These are phyloP conservation scores for Diachasma alloeum DNA, from an alignment of 1,140 invertebrate species.

Conservation along the genomic window DNA sequence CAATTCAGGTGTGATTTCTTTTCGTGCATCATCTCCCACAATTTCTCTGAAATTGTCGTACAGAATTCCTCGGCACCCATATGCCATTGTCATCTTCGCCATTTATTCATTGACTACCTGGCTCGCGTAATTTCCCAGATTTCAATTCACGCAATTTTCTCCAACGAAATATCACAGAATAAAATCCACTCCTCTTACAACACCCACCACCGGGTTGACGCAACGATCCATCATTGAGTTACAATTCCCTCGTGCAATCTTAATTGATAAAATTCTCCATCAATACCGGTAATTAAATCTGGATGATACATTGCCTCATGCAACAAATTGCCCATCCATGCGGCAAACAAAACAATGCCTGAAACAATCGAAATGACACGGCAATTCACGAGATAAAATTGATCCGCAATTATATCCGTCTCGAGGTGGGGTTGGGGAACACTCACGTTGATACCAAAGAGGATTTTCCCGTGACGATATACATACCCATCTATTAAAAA, in stretches of 20 bases:
- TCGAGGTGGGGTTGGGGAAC: neutral
- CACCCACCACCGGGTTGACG: neutral
- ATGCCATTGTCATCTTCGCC: too few relatives aligned
- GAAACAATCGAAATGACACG: neutral
- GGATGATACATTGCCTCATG: neutral
- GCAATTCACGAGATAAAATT: neutral
- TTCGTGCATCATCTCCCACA: too few relatives aligned
- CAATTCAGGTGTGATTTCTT: too few relatives aligned
- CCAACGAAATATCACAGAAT: too few relatives aligned
- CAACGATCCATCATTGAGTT: too few relatives aligned
- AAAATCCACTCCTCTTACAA: neutral
- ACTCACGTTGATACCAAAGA: neutral
- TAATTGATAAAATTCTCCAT: neutral
- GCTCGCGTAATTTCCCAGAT: too few relatives aligned
- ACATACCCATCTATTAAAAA: neutral
- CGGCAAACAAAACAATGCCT: neutral
- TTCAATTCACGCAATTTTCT: too few relatives aligned
- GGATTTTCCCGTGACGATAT: conserved; percentile 13
- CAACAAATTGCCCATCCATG: neutral
- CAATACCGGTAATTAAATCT: neutral
- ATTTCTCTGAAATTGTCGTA: too few relatives aligned
- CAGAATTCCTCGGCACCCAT: too few relatives aligned
- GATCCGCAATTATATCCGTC: neutral
- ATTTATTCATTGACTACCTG: too few relatives aligned
- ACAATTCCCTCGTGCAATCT: too few relatives aligned